Conservation (phyloP, 2,888 invertebrate genomes). For the Andrena hattorfiana region DNA sequence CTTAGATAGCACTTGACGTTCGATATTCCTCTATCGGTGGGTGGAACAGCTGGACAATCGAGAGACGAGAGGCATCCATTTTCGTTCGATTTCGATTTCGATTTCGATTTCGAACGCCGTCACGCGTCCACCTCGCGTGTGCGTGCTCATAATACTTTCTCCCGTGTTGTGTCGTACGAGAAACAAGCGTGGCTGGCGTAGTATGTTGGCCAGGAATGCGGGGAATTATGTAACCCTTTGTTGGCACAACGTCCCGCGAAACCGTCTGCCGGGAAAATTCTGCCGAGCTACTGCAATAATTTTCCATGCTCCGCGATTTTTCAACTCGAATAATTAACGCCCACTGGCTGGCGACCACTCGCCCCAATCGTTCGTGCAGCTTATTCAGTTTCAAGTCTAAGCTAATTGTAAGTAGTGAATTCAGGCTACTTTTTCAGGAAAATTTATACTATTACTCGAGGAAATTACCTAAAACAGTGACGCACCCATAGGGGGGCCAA, state of each 20-base stretch:
- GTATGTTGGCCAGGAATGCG: slow-evolving; percentile 75
- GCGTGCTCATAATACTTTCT: slow-evolving; percentile 68
- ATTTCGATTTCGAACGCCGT: slow-evolving; percentile 29
- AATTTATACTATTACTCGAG: too few species aligned
- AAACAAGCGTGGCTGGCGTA: slow-evolving; percentile 57
- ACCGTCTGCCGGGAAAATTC: slow-evolving; percentile 46
- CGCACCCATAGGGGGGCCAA: too few species aligned
- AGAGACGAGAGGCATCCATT: not conserved
- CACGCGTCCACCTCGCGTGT: slow-evolving; percentile 3
- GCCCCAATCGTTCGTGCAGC: too few species aligned
- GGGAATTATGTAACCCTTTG: slow-evolving; percentile 78
- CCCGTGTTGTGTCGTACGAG: slow-evolving; percentile 61
- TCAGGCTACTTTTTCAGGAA: too few species aligned
- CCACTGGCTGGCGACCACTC: not conserved
- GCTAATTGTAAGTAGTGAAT: too few species aligned
- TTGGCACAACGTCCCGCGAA: slow-evolving; percentile 68
- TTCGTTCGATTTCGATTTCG: slow-evolving; percentile 13
- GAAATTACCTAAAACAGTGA: too few species aligned
- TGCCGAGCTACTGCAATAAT: slow-evolving; percentile 41
- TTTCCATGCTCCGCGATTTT: slow-evolving; percentile 31
- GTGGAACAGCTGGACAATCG: not conserved
- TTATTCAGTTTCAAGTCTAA: too few species aligned
- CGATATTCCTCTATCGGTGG: too few species aligned
- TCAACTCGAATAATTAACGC: not conserved
- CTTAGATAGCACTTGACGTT: not conserved